Percentiles rank a stretch among this genome's conserved stretches.
Evolutionary conservation across 2,113 vertebrate species (phyloP).

Genomic region (Emydocephalus ijimae): DNA sequence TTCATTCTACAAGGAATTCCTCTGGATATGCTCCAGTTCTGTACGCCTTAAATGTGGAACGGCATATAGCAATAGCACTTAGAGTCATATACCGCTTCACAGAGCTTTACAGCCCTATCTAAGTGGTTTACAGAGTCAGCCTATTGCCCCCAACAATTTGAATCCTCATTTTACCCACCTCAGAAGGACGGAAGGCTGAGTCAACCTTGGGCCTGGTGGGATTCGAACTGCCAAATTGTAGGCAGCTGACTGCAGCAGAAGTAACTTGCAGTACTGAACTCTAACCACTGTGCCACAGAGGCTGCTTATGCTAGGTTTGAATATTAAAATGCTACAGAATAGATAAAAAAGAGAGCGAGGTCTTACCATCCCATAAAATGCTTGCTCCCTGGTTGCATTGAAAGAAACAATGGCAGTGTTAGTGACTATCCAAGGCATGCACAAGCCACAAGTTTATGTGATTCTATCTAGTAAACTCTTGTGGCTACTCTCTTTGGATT

Average conservation of each 20-base stretch:
- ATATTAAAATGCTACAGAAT: neutral
- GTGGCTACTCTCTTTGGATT: neutral
- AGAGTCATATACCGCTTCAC: too few relatives aligned
- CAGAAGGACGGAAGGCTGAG: too few relatives aligned
- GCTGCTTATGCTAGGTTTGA: neutral
- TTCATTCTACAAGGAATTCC: neutral
- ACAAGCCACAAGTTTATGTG: neutral
- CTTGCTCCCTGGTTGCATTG: slow-evolving; percentile 20
- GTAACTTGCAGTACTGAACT: too few relatives aligned
- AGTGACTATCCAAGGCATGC: neutral
- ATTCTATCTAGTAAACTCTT: neutral
- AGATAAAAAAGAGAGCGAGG: neutral
- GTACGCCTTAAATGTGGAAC: neutral
- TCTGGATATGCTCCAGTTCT: neutral
- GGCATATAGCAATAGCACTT: too few relatives aligned
- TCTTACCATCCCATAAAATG: slow-evolving; percentile 22
- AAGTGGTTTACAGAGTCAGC: too few relatives aligned
- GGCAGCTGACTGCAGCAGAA: too few relatives aligned
- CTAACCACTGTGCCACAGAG: too few relatives aligned
- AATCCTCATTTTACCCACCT: too few relatives aligned
- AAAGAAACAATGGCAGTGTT: slow-evolving; percentile 7
- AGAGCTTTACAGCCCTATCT: too few relatives aligned
- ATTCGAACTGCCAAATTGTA: too few relatives aligned
- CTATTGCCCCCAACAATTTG: too few relatives aligned
- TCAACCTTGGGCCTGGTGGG: too few relatives aligned